Percentiles rank a stretch among this genome's conserved stretches.
Evolutionary conservation across 1,140 invertebrate species (phyloP).

Genomic region (Rhyzopertha dominica): DNA sequence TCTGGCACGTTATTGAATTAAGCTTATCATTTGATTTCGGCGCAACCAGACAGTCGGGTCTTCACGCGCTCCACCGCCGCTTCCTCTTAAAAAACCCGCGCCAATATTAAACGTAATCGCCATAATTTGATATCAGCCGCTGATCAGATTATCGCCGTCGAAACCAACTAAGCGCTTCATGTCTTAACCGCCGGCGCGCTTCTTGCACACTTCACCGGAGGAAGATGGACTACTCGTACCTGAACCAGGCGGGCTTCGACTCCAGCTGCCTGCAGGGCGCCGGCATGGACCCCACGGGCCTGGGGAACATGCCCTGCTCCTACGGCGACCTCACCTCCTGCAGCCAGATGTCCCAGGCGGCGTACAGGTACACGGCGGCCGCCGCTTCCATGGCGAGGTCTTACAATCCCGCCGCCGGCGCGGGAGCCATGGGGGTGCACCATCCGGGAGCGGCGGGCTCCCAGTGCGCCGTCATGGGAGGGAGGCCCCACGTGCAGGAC

Average conservation of each 20-base stretch:
- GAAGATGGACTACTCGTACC: constrained; percentile 65
- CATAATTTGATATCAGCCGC: constrained; percentile 55
- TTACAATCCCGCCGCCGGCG: constrained; percentile 47
- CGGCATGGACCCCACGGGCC: constrained; percentile 55
- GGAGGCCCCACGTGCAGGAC: constrained; percentile 51
- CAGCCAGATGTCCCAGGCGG: constrained; percentile 78
- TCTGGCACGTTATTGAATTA: constrained; percentile 61
- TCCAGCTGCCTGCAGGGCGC: constrained; percentile 59
- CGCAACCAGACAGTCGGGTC: constrained; percentile 54
- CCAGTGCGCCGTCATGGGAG: constrained; percentile 57
- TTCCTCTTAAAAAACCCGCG: constrained; percentile 39
- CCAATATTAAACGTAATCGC: constrained; percentile 46
- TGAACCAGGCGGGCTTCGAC: constrained; percentile 66
- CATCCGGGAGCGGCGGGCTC: constrained; percentile 50
- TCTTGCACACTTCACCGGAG: background rate
- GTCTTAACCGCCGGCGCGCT: too few species aligned
- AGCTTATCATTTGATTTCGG: constrained; percentile 70
- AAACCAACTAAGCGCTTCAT: too few species aligned
- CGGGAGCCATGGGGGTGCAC: constrained; percentile 46
- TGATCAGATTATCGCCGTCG: constrained; percentile 32
- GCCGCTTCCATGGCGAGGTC: constrained; percentile 49
- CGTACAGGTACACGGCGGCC: constrained; percentile 64
- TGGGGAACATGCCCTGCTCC: constrained; percentile 66
- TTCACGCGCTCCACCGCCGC: constrained; percentile 36
- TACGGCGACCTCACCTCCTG: constrained; percentile 81